phyloP scores from a whole-genome alignment of 2,113 vertebrate genomes.

The Corvus cornix region DNA sequence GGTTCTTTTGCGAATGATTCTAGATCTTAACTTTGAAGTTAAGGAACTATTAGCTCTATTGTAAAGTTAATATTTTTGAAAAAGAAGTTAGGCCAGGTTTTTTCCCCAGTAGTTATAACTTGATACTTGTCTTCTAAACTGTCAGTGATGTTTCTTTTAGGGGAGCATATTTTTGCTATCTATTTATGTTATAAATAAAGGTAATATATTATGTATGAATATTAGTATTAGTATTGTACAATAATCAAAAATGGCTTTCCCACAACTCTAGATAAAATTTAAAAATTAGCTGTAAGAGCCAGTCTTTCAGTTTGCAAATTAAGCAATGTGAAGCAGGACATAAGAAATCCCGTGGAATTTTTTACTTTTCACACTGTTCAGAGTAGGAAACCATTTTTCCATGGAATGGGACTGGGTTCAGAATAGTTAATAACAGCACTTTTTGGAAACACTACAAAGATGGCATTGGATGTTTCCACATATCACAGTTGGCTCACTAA shows the following conservation, averaged over 20 bases:
- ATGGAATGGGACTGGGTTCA: background rate
- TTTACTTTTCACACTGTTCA: background rate
- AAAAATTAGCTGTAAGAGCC: background rate
- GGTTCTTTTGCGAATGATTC: background rate
- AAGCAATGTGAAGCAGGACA: background rate
- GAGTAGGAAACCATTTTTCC: background rate
- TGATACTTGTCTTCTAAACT: background rate
- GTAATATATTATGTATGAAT: background rate
- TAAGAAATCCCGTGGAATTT: background rate
- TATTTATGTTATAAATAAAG: background rate
- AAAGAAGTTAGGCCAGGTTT: background rate
- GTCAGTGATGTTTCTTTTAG: background rate
- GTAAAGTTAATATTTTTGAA: background rate
- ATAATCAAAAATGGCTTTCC: background rate
- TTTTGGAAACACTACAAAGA: background rate
- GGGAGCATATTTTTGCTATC: background rate
- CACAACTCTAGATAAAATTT: background rate
- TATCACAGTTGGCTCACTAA: background rate
- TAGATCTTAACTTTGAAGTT: background rate
- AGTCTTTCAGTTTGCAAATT: background rate
- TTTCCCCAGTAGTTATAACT: background rate
- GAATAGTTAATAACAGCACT: background rate
- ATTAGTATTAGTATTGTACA: background rate
- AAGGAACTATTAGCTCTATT: background rate
- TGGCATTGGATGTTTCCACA: background rate